Evolutionary conservation across 2,797 vertebrate species (phyloP), one percentile per base, ranked within the genome.

Genomic region (Malurus leucopterus): DNA sequence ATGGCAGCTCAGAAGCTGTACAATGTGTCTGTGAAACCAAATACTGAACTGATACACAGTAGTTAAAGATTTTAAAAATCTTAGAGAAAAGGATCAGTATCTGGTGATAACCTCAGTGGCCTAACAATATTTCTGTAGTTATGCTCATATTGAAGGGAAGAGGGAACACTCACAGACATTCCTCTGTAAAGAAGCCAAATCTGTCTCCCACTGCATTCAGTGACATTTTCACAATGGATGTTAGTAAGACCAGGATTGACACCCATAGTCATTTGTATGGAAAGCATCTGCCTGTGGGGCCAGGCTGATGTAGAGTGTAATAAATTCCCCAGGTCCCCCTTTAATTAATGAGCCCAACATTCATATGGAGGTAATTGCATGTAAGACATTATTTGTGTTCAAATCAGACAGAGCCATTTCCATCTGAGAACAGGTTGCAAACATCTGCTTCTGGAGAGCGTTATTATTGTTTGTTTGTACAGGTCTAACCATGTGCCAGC

Each of bases 281-380:
- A 93, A 97, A 90, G 80, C 55, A 55, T 90, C 86, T 95, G 94
- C 84, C 92, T 96, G 91, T 88, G 44, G 88, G 83, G 68, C 49
- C 64, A 77, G 61, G 73, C 40, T 89, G 91, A 68, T 0, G 1
- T 44, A 83, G 53, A 76, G 81, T 91, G 86, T 57, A 95, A 94
- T 93, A 93, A 97, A 97, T 96, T 94, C 94, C 92, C 94, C 27
- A 95, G 96, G 95, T 97, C 96, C 84, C 95, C 84, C 95, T 97
- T 97, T 97, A 97, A 97, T 97, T 97, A 97, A 92, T 82, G 88
- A 94, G 53, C 93, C 71, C 69, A 90, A 82, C 90, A 76, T 88
- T 70, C 91, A 84, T 93, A 70, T 90, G 80, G 91, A 94, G 89
- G 93, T 95, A 91, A 94, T 91, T 88, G 89, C 84, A 85, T 63